Evolutionary conservation across 2,113 vertebrate species (phyloP).

Genomic region (Sinocyclocheilus anshuiensis): DNA sequence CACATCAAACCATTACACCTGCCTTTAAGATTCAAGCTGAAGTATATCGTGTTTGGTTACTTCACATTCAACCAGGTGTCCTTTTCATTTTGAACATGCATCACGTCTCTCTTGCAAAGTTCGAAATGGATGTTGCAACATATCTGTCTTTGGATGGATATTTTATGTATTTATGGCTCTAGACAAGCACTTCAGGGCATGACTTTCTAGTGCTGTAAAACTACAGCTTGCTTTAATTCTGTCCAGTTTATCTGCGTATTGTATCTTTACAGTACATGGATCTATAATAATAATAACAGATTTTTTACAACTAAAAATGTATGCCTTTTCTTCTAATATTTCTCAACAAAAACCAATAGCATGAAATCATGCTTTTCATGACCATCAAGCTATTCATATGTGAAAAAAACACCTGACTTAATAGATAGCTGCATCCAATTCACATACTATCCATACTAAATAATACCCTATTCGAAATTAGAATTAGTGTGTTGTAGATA

Average conservation of each 20-base stretch:
- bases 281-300: neutral
- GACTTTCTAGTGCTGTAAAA: slow-evolving; percentile 9
- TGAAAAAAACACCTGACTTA: neutral
- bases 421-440: no score
- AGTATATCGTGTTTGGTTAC: slow-evolving; percentile 7
- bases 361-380: neutral
- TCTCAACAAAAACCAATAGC: neutral
- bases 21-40: neutral
- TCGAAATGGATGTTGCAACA: slow-evolving; percentile 4
- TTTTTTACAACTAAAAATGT: no score
- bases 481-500: neutral
- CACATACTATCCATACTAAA: neutral
- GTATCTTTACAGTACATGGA: neutral
- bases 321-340: neutral
- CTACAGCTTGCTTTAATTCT: neutral
- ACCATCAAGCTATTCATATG: neutral
- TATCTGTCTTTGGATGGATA: neutral
- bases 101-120: neutral
- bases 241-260: slow-evolving; percentile 1
- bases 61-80: neutral
- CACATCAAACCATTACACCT: slow-evolving; percentile 1
- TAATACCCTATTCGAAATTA: neutral
- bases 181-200: slow-evolving; percentile 19
- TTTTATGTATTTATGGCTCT: neutral
- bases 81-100: slow-evolving; percentile 4